Conservation (phyloP, 2,113 vertebrate genomes). For the Larimichthys crocea region DNA sequence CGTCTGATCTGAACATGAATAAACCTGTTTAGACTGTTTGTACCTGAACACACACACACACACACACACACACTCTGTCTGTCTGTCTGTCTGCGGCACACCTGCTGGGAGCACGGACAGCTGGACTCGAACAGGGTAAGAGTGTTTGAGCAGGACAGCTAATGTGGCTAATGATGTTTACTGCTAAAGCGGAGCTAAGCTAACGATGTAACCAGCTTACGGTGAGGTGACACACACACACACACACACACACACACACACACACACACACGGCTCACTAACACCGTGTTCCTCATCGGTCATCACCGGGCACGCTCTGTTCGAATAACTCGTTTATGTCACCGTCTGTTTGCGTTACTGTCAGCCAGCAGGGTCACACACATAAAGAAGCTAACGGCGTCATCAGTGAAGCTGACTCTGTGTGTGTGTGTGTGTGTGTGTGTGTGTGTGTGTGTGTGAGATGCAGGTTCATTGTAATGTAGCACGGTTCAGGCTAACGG, state of each 20-base stretch:
- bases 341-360: accelerated
- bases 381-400: slow-evolving; percentile 29
- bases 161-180: slow-evolving; percentile 14
- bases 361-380: background rate
- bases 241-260: background rate
- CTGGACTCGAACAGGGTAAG: slow-evolving; percentile 42
- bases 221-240: background rate
- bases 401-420: background rate
- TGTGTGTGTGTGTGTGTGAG: too few species aligned
- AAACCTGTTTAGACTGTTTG: slow-evolving; percentile 27
- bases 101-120: background rate
- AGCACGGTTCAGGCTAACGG: background rate
- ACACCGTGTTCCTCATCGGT: too few species aligned
- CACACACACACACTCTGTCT: background rate
- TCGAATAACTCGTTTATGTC: accelerated
- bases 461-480: background rate
- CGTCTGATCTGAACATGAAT: slow-evolving; percentile 54
- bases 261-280: background rate
- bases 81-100: background rate
- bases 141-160: background rate
- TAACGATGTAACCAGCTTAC: slow-evolving; percentile 10
- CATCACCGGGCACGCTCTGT: too few species aligned
- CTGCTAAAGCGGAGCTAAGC: slow-evolving; percentile 5
- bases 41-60: background rate
- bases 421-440: too few species aligned